Evolutionary conservation across 2,888 invertebrate genomes (phyloP), one percentile per base, ranked within the genome.

Genomic region (Dasypogon diadema): DNA sequence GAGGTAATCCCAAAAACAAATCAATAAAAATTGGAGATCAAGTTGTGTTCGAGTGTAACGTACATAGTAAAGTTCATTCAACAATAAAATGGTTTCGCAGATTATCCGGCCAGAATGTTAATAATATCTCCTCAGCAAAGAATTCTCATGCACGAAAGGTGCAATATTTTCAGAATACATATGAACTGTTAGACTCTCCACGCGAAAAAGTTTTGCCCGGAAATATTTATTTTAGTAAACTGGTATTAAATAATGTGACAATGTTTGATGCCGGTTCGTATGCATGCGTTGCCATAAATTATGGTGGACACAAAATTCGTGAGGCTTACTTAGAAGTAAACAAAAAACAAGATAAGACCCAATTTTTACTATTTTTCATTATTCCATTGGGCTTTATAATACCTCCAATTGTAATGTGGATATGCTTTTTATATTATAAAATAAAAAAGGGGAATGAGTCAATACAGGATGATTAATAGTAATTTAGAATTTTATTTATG

Each of bases 21-120:
- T 82, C 83, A 0, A 80, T 79, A 0, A 26, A 76, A 0, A 75
- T 80, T 22, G 83, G 83, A 22, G 80, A 80, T 4, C 83, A 83
- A 58, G 83, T 82, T 10, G 84, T 85, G 0, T 83, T 86, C 24
- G 84, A 85, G 77, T 86, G 85, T 42, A 82, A 83, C 2, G 85
- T 85, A 0, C 82, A 82, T 63, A 85, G 86, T 78, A 83, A 83
- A 77, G 82, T 81, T 54, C 83, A 82, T 77, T 81, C 83, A 14
- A 79, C 80, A n/a, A 85, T 86, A 8, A 84, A 84, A 79, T 86
- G 86, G 86, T 85, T 86, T 76, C 81, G 82, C n/a, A 16, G n/a
- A 30, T 12, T 12, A 26, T 14, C 3, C 21, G 10, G 14, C 1
- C 16, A 10, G 16, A 58, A n/a, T 6, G 10, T 26, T 24, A 30